These are phyloP conservation scores for Erynnis tages DNA, from an alignment of 2,888 invertebrate species.

Conservation along the genomic window DNA sequence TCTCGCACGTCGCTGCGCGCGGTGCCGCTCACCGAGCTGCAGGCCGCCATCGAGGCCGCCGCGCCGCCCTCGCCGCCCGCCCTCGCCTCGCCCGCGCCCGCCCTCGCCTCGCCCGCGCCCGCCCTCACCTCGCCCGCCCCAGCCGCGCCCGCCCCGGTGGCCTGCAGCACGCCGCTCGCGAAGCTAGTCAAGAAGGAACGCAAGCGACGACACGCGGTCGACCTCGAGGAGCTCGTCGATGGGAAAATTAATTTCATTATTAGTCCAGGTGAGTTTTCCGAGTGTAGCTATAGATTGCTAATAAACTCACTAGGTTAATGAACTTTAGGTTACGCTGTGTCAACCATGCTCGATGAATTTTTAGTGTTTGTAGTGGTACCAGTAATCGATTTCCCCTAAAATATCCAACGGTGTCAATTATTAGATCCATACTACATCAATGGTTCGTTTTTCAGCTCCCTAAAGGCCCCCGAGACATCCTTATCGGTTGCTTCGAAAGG, in stretches of 20 bases:
- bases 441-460: no score
- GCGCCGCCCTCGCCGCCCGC: slow-evolving; percentile 41
- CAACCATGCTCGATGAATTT: no score
- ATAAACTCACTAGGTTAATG: no score
- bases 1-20: slow-evolving; percentile 39
- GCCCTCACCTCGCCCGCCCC: slow-evolving; percentile 24
- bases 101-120: slow-evolving; percentile 24
- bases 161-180: slow-evolving; percentile 29
- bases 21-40: slow-evolving; percentile 58
- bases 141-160: slow-evolving; percentile 28
- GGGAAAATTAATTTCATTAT: slow-evolving; percentile 40
- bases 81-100: slow-evolving; percentile 29
- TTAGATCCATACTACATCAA: no score
- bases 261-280: slow-evolving; percentile 39
- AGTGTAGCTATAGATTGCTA: background rate
- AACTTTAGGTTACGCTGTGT: no score
- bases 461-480: no score
- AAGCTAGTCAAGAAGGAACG: slow-evolving; percentile 37
- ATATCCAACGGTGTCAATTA: no score
- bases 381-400: no score
- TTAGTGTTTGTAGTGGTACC: no score
- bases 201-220: slow-evolving; percentile 43
- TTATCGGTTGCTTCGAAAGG: no score
- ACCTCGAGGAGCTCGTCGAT: slow-evolving; percentile 36
- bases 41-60: slow-evolving; percentile 55